Evolutionary conservation across 2,888 invertebrate genomes (phyloP), one percentile per base, ranked within the genome.

Genomic region (Drosophila picticornis): DNA sequence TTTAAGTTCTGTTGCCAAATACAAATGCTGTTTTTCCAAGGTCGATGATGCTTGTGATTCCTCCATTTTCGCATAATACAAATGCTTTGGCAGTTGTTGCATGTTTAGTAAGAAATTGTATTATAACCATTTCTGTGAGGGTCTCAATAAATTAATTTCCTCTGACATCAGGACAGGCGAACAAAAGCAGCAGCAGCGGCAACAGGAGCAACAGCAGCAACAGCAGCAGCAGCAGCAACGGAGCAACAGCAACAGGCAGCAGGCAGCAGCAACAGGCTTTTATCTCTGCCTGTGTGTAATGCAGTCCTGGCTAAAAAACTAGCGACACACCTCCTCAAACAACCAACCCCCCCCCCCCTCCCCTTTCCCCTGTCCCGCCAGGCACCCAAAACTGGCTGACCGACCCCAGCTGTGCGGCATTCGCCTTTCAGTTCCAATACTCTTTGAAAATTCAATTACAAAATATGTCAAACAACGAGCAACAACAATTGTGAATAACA

Each of bases 361-460:
- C 25, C n/a, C n/a, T 19, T 32, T n/a, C n/a, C 16, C 36, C 2
- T 16, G 7, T 1, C 7, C 22, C n/a, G 2, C 22, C 29, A 9
- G 34, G 10, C 27, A 3, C n/a, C 13, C 4, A 22, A 10, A 29
- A 16, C 16, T n/a, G 61, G 34, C 19, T 25, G 34, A 57, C 25
- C 50, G 59, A 51, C n/a, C 59, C 34, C 27, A 36, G n/a, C 29
- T 51, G 43, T 38, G 62, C 73, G 61, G 29, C 52, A 25, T 63
- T 63, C 68, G 79, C 51, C 59, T 57, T 74, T 82, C 65, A 72
- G 72, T 76, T 73, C 77, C 63, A 74, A 60, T 29, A 13, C 40
- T n/a, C 38, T 72, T 81, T 78, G 72, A 70, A 88, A 85, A 87
- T 91, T 91, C 86, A 87, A 87, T 91, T 87, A 91, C 90, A 88